phyloP scores from a whole-genome alignment of 1,140 invertebrate species.

The Sipha flava region DNA sequence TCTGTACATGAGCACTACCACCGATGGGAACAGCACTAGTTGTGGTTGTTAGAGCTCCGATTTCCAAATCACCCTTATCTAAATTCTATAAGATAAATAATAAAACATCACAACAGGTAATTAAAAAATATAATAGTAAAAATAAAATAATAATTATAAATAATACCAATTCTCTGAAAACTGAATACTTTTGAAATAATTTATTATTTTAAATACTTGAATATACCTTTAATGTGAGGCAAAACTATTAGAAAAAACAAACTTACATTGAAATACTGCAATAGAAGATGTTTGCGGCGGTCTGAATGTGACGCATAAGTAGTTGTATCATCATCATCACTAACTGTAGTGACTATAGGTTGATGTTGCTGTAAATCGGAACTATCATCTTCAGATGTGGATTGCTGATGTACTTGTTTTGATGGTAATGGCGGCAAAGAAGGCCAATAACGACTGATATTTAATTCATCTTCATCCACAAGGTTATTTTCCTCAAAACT shows the following conservation, averaged over 20 bases:
- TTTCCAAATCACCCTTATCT: not conserved
- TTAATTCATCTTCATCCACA: not conserved
- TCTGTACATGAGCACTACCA: constrained; percentile 87
- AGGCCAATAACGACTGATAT: constrained; percentile 4
- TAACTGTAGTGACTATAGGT: not conserved
- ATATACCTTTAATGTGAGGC: no score
- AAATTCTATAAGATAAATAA: constrained; percentile 74
- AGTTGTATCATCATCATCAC: not conserved
- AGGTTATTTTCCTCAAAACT: not conserved
- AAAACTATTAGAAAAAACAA: constrained; percentile 28
- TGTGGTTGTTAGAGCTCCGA: not conserved
- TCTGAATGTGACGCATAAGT: not conserved
- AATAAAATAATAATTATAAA: not conserved
- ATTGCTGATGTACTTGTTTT: not conserved
- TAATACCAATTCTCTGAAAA: no score
- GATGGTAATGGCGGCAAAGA: not conserved
- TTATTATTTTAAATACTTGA: not conserved
- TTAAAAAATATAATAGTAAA: constrained; percentile 37
- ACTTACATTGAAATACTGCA: not conserved
- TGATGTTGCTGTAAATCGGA: not conserved
- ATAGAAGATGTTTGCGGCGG: not conserved
- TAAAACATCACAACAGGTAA: constrained; percentile 74
- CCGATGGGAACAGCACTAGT: not conserved
- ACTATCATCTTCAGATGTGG: not conserved
- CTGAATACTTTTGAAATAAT: no score